Base-by-base conservation (phyloP, 2,113 vertebrate genomes). In the Colius striatus region DNA sequence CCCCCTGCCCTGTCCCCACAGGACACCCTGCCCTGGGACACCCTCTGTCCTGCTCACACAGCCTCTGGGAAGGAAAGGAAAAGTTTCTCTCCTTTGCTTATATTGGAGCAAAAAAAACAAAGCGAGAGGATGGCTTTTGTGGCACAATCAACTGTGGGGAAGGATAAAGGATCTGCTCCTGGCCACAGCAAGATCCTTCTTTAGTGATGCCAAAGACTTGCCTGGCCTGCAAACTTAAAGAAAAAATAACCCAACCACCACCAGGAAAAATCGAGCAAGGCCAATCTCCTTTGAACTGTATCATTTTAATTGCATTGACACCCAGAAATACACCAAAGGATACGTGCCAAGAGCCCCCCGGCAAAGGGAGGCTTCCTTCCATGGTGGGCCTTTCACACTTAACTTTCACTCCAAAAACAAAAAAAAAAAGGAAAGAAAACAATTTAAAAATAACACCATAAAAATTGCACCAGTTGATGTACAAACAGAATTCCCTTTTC, bases 261-360 rank as follows among this genome's bases (percentile, higher is more conserved):
- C 23, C 34, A 25, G 13, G 20, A 58, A 63, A 73, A 74, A 73
- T 36, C 45, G 72, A 84, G 47, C 45, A 45, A 72, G 13, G 48
- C 54, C 32, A 47, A 74, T 17, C 66, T 27, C 58, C 60, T 91
- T 74, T 70, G 89, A 74, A 74, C 92, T 87, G 96, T 16, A 0
- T 92, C 67, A 34, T 73, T 98, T 98, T 98, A 98, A 98, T 98
- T 96, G 97, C 96, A 97, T 97, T 50, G 11, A 92, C 94, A 96
- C 89, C 97, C 96, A 96, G 95, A 95, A 96, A 91, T 95, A 84
- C 87, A 94, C 84, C 94, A 61, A 77, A 94, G 92, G 63, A 77
- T 90, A 96, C 82, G 6, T 90, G 85, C 63, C 92, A 95, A 92
- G 82, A 96, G 94, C 94, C 81, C 61, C 83, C 82, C 94, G 13